phyloP scores from a whole-genome alignment of 1,140 invertebrate species.

The Drosophila albomicans region DNA sequence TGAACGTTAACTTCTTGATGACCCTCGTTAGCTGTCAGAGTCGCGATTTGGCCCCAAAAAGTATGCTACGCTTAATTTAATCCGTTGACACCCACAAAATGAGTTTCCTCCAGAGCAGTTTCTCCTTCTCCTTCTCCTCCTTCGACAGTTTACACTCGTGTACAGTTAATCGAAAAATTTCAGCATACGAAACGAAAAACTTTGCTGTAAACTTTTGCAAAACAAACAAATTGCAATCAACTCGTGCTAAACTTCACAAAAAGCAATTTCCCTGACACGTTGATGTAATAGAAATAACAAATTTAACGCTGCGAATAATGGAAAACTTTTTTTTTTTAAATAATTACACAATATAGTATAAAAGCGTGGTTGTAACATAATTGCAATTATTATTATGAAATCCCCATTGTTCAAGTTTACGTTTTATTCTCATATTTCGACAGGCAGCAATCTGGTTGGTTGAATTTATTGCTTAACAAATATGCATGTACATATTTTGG shows the following conservation, averaged over 20 bases:
- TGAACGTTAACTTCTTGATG: conserved; percentile 43
- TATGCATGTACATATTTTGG: neutral
- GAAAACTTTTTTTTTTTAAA: conserved; percentile 1
- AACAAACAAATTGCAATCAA: conserved; percentile 27
- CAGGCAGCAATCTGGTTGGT: neutral
- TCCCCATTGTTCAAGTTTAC: neutral
- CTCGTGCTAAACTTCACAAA: conserved; percentile 9
- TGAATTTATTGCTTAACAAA: neutral
- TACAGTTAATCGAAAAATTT: conserved; percentile 22
- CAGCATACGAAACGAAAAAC: conserved; percentile 1
- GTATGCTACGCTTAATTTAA: conserved; percentile 38
- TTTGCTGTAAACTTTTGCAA: conserved; percentile 15
- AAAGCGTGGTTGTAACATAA: neutral
- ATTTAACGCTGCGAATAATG: neutral
- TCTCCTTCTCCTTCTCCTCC: neutral
- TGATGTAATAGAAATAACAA: conserved; percentile 5
- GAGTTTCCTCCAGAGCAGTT: neutral
- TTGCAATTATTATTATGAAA: neutral
- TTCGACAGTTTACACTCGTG: neutral
- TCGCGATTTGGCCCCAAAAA: conserved; percentile 16
- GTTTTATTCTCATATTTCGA: neutral
- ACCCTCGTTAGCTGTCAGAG: conserved; percentile 37
- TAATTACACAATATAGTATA: neutral
- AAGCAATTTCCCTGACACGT: conserved; percentile 27
- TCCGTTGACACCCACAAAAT: conserved; percentile 9